Conservation (phyloP, 37 sponge, comb jelly and placozoan species). For the Eunapius fragilis region DNA sequence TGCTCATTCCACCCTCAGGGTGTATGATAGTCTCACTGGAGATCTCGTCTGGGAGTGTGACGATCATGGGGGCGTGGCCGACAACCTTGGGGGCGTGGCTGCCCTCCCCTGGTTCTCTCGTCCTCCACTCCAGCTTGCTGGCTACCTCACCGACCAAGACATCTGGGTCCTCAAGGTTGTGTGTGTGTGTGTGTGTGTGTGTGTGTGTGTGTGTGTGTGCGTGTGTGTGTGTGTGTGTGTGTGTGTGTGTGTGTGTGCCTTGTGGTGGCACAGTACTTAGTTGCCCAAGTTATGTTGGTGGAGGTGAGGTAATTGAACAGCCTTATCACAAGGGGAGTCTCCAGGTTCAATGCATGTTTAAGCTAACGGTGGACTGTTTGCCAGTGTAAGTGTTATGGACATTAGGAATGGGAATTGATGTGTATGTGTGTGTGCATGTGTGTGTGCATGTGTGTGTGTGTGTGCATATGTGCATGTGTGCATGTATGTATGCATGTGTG, state of each 20-base stretch:
- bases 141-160: not conserved
- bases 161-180: not conserved
- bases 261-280: too few relatives aligned
- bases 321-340: too few relatives aligned
- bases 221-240: constrained; percentile 26
- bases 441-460: not conserved
- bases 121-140: not conserved
- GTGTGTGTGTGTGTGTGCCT: constrained; percentile 13
- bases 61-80: constrained; percentile 69
- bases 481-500: constrained; percentile 4
- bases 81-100: constrained; percentile 49
- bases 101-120: constrained; percentile 27
- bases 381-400: too few relatives aligned
- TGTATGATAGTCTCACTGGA: constrained; percentile 64
- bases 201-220: constrained; percentile 11
- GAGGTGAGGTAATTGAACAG: constrained; percentile 1
- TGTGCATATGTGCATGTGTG: not conserved
- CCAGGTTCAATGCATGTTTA: too few relatives aligned
- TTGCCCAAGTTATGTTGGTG: not conserved
- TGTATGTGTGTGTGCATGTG: constrained; percentile 23
- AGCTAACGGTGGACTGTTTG: too few relatives aligned
- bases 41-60: constrained; percentile 72
- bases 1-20: constrained; percentile 10
- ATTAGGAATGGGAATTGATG: too few relatives aligned
- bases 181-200: constrained; percentile 28